Percentiles rank a stretch among this genome's conserved stretches.
phyloP scores from a whole-genome alignment of 2,888 invertebrate species.

The Podotricha telesiphe region DNA sequence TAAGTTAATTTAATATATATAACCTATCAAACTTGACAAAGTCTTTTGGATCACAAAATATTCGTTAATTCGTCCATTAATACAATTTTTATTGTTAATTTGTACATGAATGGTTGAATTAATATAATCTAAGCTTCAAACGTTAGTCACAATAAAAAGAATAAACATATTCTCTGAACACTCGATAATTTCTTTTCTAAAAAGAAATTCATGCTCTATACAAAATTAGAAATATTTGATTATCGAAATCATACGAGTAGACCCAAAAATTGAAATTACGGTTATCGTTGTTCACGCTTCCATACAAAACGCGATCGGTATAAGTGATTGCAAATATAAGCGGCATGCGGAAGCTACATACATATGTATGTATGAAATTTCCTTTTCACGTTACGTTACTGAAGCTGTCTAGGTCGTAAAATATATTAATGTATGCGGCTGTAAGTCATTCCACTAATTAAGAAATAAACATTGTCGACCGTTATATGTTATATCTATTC shows the following conservation, averaged over 20 bases:
- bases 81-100: not conserved
- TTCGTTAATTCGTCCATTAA: not conserved
- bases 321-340: conserved; percentile 9
- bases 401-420: conserved; percentile 7
- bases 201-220: not conserved
- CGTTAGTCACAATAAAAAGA: too few relatives aligned
- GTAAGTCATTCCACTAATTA: conserved; percentile 17
- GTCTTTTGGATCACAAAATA: not conserved
- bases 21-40: conserved; percentile 14
- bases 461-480: conserved; percentile 2
- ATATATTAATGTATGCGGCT: conserved; percentile 12
- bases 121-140: too few relatives aligned
- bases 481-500: not conserved
- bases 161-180: not conserved
- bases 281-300: conserved; percentile 13
- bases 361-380: not conserved
- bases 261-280: conserved; percentile 4
- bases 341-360: not conserved
- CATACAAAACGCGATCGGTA: not conserved
- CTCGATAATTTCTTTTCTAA: too few relatives aligned
- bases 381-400: not conserved
- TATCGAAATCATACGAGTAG: conserved; percentile 2
- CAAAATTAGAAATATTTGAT: not conserved
- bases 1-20: conserved; percentile 1
- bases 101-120: not conserved